These are phyloP conservation scores for Vollenhovia emeryi DNA, from an alignment of 1,140 invertebrate species.

Conservation along the genomic window DNA sequence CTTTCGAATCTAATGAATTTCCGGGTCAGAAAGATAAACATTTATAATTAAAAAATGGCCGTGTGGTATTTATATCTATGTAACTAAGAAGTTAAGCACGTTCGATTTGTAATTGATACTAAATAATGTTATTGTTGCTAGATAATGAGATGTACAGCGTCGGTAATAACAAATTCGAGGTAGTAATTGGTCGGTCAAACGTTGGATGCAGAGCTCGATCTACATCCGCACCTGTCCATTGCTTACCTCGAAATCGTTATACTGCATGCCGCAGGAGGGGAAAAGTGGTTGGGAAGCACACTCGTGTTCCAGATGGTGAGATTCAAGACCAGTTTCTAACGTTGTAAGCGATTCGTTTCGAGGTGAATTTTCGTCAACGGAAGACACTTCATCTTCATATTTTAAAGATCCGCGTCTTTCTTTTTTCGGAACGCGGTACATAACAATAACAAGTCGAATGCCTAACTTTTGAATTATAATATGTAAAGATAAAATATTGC, in stretches of 20 bases:
- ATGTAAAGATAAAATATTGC: neutral
- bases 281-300: constrained; percentile 31
- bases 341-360: constrained; percentile 28
- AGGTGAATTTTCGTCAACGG: constrained; percentile 23
- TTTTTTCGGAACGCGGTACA: neutral
- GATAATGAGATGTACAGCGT: neutral
- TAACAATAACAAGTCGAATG: neutral
- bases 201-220: neutral
- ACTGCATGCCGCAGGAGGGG: neutral
- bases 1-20: neutral
- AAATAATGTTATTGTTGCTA: too few relatives aligned
- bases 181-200: neutral
- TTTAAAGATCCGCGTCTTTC: neutral
- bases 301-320: constrained; percentile 56
- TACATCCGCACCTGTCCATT: constrained; percentile 48
- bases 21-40: neutral
- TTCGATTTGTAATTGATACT: neutral
- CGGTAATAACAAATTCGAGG: neutral
- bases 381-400: neutral
- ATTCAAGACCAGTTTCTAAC: constrained; percentile 50
- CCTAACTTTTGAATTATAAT: neutral
- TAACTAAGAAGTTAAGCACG: neutral
- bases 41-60: neutral
- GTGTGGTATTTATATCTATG: neutral
- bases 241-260: constrained; percentile 46